A percentile compares a stretch with the other conserved stretches of the same genome.
Evolutionary conservation across 2,888 invertebrate genomes (phyloP).

Genomic region (Scaptomyza reducta): DNA sequence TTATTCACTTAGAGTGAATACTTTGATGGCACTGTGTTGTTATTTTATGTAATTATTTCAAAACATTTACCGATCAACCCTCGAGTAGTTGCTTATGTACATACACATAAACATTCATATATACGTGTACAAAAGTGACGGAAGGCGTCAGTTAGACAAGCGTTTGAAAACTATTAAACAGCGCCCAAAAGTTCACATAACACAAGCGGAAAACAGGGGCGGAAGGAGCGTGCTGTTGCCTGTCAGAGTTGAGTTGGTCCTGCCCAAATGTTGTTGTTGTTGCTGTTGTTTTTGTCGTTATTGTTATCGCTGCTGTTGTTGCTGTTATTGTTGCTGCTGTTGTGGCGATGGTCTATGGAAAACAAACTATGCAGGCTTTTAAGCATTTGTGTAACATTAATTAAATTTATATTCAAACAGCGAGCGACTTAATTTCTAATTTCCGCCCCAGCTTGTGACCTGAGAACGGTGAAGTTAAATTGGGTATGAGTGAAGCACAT

Average conservation of each 20-base stretch:
- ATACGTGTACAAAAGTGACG: constrained; percentile 56
- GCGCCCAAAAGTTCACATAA: constrained; percentile 73
- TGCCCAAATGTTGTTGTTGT: constrained; percentile 26
- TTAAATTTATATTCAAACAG: constrained; percentile 80
- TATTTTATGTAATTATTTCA: constrained; percentile 8
- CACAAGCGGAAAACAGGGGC: constrained; percentile 58
- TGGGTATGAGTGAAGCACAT: constrained; percentile 38
- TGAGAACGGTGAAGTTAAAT: constrained; percentile 41
- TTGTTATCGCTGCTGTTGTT: constrained; percentile 18
- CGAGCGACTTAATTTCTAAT: constrained; percentile 80
- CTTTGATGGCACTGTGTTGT: not conserved
- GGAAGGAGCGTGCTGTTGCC: constrained; percentile 77
- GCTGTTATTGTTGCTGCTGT: constrained; percentile 41
- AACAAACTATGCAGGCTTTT: constrained; percentile 76
- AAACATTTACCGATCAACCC: constrained; percentile 43
- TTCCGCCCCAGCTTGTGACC: constrained; percentile 67
- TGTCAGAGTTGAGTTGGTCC: constrained; percentile 63
- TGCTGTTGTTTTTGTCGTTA: constrained; percentile 15
- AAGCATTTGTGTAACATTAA: constrained; percentile 80
- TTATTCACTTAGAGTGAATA: not conserved
- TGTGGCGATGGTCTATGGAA: constrained; percentile 61
- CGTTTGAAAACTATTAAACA: constrained; percentile 78
- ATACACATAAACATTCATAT: constrained; percentile 28
- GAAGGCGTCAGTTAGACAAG: constrained; percentile 77
- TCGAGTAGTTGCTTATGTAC: constrained; percentile 44